Percentiles rank a stretch among this genome's conserved stretches.
Conservation (phyloP, 1,140 invertebrate species). For the Lepidurus couesii region DNA sequence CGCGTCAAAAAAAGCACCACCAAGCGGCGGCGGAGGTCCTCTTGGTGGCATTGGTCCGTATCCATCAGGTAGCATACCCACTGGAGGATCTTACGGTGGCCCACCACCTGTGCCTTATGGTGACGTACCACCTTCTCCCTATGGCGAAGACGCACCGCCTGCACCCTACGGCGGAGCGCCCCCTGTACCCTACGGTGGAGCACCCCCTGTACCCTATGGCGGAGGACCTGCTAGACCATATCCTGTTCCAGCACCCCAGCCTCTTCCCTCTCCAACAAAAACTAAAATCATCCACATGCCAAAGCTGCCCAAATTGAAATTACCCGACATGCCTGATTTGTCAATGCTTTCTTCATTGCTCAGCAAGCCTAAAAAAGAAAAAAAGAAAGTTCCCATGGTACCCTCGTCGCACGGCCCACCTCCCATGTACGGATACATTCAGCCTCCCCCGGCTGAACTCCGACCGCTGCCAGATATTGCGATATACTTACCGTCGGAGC, state of each 20-base stretch:
- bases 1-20: background rate
- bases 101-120: too few species aligned
- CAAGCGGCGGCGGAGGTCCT: background rate
- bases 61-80: background rate
- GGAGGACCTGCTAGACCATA: background rate
- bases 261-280: background rate
- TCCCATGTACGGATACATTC: background rate
- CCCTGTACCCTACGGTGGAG: background rate
- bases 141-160: background rate
- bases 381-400: background rate
- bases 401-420: background rate
- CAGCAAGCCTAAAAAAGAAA: background rate
- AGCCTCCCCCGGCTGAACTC: background rate
- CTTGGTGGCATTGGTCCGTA: background rate
- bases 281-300: background rate
- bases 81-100: too few species aligned
- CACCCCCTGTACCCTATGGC: background rate
- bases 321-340: background rate
- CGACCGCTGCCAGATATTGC: background rate
- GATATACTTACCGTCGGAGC: background rate
- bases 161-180: background rate
- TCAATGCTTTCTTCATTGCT: background rate
- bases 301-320: conserved; percentile 1
- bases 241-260: background rate
- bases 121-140: too few species aligned